phyloP scores from a whole-genome alignment of 2,797 vertebrate species.

The Amphiprion clarkii region DNA sequence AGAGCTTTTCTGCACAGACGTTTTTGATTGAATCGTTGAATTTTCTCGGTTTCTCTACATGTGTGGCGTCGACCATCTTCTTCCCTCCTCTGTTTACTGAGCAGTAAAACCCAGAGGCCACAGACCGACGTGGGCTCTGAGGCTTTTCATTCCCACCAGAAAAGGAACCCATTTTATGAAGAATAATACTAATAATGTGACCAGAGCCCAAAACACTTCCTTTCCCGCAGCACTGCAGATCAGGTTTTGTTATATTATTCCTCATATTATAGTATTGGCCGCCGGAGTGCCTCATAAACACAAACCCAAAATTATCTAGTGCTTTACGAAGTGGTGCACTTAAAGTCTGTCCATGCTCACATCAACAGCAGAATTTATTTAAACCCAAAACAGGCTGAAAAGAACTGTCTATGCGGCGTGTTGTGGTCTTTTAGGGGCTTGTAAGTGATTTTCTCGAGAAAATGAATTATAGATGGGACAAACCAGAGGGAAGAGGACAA shows the following conservation, averaged over 20 bases:
- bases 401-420: slow-evolving; percentile 6
- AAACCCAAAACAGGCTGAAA: slow-evolving; percentile 38
- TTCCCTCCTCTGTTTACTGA: slow-evolving; percentile 75
- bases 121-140: slow-evolving; percentile 63
- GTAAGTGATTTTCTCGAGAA: slow-evolving; percentile 50
- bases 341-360: slow-evolving; percentile 42
- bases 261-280: slow-evolving; percentile 63
- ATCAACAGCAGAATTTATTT: slow-evolving; percentile 43
- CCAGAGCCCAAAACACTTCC: slow-evolving; percentile 68
- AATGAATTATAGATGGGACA: slow-evolving; percentile 5
- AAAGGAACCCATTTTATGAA: slow-evolving; percentile 62
- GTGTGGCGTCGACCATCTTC: slow-evolving; percentile 74
- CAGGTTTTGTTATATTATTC: slow-evolving; percentile 68
- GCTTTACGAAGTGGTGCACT: slow-evolving; percentile 47
- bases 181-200: slow-evolving; percentile 71
- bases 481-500: slow-evolving; percentile 13
- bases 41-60: slow-evolving; percentile 65
- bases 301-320: slow-evolving; percentile 54
- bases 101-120: slow-evolving; percentile 72
- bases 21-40: slow-evolving; percentile 62
- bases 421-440: slow-evolving; percentile 45
- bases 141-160: slow-evolving; percentile 64
- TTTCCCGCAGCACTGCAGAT: slow-evolving; percentile 57
- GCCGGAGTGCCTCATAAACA: slow-evolving; percentile 52
- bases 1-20: slow-evolving; percentile 68